These are phyloP conservation scores for Cynopterus sphinx DNA, from an alignment of 2,797 vertebrate genomes.

Conservation along the genomic window DNA sequence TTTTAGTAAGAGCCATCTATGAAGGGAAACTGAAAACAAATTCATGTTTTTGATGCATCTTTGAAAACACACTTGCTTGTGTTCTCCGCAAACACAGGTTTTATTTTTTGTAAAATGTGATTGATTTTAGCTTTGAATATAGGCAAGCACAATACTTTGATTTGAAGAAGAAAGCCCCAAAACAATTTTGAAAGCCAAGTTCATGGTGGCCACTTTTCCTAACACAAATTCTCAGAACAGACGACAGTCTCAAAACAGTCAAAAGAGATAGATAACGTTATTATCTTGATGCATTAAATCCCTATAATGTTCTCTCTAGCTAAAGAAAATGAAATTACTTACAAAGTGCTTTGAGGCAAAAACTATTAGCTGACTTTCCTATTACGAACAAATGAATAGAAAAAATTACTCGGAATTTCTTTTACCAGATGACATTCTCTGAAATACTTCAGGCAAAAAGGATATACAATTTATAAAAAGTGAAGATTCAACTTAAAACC, in stretches of 20 bases:
- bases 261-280: neutral
- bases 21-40: neutral
- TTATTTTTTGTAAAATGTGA: neutral
- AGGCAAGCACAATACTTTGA: neutral
- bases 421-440: constrained; percentile 22
- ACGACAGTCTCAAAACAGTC: neutral
- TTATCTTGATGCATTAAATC: constrained; percentile 2
- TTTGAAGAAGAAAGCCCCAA: constrained; percentile 1
- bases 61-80: constrained; percentile 11
- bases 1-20: neutral
- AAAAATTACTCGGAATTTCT: constrained; percentile 46
- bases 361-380: constrained; percentile 51
- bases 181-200: constrained; percentile 24
- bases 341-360: constrained; percentile 47
- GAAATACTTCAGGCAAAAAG: constrained; percentile 32
- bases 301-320: neutral
- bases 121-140: neutral
- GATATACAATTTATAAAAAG: neutral
- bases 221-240: constrained; percentile 26
- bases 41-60: neutral
- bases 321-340: constrained; percentile 60
- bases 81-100: neutral
- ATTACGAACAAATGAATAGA: constrained; percentile 29
- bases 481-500: neutral
- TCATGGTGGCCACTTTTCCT: neutral